phyloP scores from a whole-genome alignment of 2,797 vertebrate species.

The Brotula barbata region DNA sequence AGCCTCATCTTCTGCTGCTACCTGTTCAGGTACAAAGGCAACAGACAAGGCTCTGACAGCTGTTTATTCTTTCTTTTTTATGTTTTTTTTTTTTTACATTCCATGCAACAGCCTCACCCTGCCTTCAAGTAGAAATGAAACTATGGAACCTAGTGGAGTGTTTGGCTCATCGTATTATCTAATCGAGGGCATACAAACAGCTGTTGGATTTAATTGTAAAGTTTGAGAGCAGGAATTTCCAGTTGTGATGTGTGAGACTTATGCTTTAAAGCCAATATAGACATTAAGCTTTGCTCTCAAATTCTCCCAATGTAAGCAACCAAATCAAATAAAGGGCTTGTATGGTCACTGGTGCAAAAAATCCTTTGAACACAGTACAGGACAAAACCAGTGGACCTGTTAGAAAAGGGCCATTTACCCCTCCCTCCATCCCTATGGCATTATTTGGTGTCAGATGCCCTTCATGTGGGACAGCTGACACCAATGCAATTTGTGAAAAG shows the following conservation, averaged over 20 bases:
- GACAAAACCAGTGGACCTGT: not conserved
- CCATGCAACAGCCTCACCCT: not conserved
- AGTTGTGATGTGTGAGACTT: not conserved
- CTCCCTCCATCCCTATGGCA: too few species aligned
- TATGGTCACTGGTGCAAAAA: not conserved
- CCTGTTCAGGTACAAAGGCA: slow-evolving; percentile 77
- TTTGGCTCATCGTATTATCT: too few species aligned
- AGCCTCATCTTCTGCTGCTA: slow-evolving; percentile 85
- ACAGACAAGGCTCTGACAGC: not conserved
- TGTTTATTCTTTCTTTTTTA: too few species aligned
- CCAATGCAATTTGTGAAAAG: not conserved
- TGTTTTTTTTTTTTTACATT: too few species aligned
- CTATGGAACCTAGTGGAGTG: not conserved
- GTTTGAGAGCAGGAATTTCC: not conserved
- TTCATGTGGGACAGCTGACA: not conserved
- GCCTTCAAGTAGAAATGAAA: not conserved
- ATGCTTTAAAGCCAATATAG: not conserved
- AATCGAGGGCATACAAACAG: not conserved
- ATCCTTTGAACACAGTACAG: not conserved
- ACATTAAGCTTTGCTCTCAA: not conserved
- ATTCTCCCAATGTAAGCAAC: not conserved
- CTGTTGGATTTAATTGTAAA: not conserved
- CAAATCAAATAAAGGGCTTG: not conserved
- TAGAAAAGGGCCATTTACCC: too few species aligned
- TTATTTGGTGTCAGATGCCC: slow-evolving; percentile 4